Evolutionary conservation across 2,888 invertebrate species (phyloP), one percentile per base, ranked within the genome.

Genomic region (Notocelia uddmanniana): DNA sequence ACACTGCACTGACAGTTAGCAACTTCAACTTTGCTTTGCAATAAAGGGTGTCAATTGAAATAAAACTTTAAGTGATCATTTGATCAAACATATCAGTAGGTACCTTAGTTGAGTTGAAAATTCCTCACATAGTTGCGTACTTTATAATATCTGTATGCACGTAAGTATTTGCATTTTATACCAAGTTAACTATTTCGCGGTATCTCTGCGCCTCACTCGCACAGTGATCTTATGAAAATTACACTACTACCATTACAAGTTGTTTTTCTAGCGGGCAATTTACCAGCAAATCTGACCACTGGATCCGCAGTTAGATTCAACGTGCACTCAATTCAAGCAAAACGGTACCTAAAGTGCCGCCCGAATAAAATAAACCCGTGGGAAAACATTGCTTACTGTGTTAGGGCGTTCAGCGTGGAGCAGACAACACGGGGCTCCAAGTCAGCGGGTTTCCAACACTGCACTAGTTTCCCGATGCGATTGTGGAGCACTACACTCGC

Each of bases 231-330:
- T 50, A 41, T 11, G n/a, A 18, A 45, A n/a, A 9, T 31, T 34
- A 63, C 21, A 11, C 31, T 9, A 18, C 26, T 15, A 9, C 15
- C 41, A 60, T 60, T 59, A 26, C 23, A 21, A 11, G 15, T n/a
- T 3, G 52, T 63, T 63, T 63, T 63, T 63, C 50, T 52, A 52
- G 26, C 55, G n/a, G 48, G 60, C 18, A 62, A 62, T 48, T 62
- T 63, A 45, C 45, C 45, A 50, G 50, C 31, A 15, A 19, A 48
- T 18, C 48, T 34, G 63, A 63, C 63, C 63, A 34, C 63, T 37
- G 50, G 19, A 15, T 19, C 63, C 63, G 63, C 63, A 37, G 31
- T 48, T 31, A 31, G 63, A 52, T 52, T 15, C 19, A 18, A 62
- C 60, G 63, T 52, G 63, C 63, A 63, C 63, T 63, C 34, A 15